Conservation (phyloP, 2,113 vertebrate genomes). For the Pomatostomus ruficeps region DNA sequence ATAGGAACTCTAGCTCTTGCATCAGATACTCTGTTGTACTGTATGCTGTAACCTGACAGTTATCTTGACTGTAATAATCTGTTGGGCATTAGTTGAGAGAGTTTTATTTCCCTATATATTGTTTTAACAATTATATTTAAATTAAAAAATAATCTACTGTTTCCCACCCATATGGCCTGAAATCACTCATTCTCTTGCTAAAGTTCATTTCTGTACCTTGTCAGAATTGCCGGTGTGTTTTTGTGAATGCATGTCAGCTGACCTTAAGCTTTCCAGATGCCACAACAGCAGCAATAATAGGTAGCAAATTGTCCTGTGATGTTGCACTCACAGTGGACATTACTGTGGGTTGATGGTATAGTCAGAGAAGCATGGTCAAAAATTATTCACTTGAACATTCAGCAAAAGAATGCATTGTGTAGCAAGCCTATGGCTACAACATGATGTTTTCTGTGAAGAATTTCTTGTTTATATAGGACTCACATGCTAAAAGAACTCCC, state of each 20-base stretch:
- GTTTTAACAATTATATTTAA: neutral
- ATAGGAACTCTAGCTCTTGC: neutral
- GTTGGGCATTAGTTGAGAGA: neutral
- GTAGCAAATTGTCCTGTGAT: neutral
- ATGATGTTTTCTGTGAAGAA: neutral
- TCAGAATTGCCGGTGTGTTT: neutral
- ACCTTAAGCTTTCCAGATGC: neutral
- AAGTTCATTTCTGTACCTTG: neutral
- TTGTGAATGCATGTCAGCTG: accelerated
- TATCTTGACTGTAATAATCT: neutral
- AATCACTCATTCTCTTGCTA: neutral
- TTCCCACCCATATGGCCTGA: neutral
- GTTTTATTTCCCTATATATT: neutral
- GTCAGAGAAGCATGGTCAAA: neutral
- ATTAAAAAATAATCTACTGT: neutral
- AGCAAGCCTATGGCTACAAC: neutral
- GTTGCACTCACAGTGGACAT: neutral
- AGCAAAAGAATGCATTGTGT: neutral
- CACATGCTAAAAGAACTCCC: neutral
- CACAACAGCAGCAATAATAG: neutral
- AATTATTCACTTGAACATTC: neutral
- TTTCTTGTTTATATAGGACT: neutral
- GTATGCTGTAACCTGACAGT: neutral
- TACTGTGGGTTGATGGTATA: neutral
- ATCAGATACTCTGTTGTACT: neutral